These are phyloP conservation scores for Graphium colonna DNA, from an alignment of 2,888 invertebrate genomes.

Conservation along the genomic window DNA sequence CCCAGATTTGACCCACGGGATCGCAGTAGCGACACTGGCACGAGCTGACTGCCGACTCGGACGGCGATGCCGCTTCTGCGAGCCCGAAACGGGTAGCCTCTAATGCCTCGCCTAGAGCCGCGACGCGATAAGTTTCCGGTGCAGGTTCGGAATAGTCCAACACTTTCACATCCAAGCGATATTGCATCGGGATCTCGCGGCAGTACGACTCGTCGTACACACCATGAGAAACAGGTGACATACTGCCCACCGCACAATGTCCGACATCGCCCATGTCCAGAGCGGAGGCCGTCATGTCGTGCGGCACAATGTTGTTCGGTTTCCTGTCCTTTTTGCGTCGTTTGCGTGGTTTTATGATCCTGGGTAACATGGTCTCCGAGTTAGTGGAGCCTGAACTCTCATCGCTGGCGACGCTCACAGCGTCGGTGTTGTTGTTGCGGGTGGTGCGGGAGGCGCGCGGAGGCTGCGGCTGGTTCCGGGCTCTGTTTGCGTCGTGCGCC, in stretches of 20 bases:
- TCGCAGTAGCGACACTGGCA: conserved; percentile 90
- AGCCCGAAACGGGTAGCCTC: conserved; percentile 71
- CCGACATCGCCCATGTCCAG: conserved; percentile 70
- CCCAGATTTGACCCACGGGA: conserved; percentile 87
- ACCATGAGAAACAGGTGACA: conserved; percentile 51
- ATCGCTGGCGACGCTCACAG: conserved; percentile 87
- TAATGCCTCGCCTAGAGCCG: conserved; percentile 76
- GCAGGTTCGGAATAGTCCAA: conserved; percentile 63
- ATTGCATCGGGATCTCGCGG: conserved; percentile 73
- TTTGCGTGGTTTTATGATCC: conserved; percentile 94
- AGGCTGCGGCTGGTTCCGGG: conserved; percentile 66
- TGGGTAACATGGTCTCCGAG: conserved; percentile 88
- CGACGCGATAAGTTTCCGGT: conserved; percentile 67
- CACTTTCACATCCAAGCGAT: conserved; percentile 68
- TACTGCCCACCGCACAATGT: conserved; percentile 64
- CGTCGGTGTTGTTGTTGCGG: conserved; percentile 82
- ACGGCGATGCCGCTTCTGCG: conserved; percentile 66
- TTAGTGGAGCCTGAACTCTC: conserved; percentile 84
- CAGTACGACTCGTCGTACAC: conserved; percentile 74
- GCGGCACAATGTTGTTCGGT: conserved; percentile 78
- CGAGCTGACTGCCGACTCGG: conserved; percentile 70
- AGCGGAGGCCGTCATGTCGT: conserved; percentile 59
- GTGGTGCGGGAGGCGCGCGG: conserved; percentile 61
- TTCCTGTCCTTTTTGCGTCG: conserved; percentile 94
- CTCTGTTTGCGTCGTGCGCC: conserved; percentile 59